phyloP scores from a whole-genome alignment of 53 echinoderm and acorn worm genomes.

The Apostichopus leukothele region DNA sequence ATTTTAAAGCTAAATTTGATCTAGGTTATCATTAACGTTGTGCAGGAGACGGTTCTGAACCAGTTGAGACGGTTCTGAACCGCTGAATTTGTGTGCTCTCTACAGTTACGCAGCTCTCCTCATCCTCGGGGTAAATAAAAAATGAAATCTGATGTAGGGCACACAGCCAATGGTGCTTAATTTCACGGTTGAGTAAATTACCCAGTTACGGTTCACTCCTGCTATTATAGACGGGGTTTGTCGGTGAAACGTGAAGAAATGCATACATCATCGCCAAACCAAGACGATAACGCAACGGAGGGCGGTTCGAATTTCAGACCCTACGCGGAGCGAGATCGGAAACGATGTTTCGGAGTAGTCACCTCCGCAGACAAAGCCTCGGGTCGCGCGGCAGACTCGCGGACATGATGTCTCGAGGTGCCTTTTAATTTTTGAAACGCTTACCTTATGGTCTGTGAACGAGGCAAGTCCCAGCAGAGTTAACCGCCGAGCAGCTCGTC shows the following conservation, averaged over 20 bases:
- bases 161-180: slow-evolving; percentile 4
- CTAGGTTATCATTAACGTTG: slow-evolving; percentile 2
- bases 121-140: neutral
- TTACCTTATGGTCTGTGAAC: slow-evolving; percentile 10
- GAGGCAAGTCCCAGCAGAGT: slow-evolving; percentile 12
- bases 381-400: slow-evolving; percentile 14
- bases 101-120: neutral
- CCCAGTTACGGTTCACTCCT: neutral
- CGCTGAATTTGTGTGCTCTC: neutral
- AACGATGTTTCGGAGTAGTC: slow-evolving; percentile 10
- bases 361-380: slow-evolving; percentile 33
- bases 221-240: neutral
- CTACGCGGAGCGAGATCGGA: neutral
- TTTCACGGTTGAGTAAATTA: slow-evolving; percentile 27
- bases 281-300: neutral
- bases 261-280: slow-evolving; percentile 29
- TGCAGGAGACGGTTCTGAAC: neutral
- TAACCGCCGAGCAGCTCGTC: neutral
- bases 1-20: neutral
- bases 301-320: neutral
- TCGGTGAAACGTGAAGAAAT: neutral
- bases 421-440: slow-evolving; percentile 33
- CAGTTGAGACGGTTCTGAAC: neutral
- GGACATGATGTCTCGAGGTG: slow-evolving; percentile 26
- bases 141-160: slow-evolving; percentile 19